Evolutionary conservation across 2,888 invertebrate species (phyloP), one percentile per base, ranked within the genome.

Genomic region (Melinaea menophilus): DNA sequence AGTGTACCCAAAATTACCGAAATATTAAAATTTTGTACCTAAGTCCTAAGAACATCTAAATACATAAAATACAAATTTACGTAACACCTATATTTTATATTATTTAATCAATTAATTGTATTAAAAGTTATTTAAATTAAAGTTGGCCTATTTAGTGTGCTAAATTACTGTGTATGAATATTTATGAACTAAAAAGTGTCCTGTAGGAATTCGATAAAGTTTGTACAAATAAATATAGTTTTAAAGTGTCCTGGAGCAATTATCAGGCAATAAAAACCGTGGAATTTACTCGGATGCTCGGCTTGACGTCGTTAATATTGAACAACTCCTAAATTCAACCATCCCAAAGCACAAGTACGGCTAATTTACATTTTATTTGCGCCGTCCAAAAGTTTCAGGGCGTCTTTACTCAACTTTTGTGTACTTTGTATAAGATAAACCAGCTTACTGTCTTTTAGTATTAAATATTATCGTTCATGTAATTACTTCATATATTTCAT

Each of bases 221-320:
- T 13, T 5, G 5, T 7, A 13, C 48, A 48, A 2, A 13, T 4
- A 48, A 4, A 3, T 31, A 22, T 22, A 31, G 22, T 9, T 31
- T 22, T 51, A 31, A 51, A 51, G 51, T 31, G 11, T 9, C 22
- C 9, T 7, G 79, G 79, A 77, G 75, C 76, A 22, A 22, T 64
- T 64, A 56, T 41, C 51, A 47, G 61, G 56, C 61, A 31, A 64
- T 67, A 66, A 65, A 62, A 62, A 64, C 58, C 51, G 61, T 72
- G 68, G 75, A 75, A 72, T 73, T 68, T 69, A 73, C 66, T 71
- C 73, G 73, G 69, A 69, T 71, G 58, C 70, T 73, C 70, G 73
- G 74, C 71, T 71, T 71, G 69, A 75, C 65, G 73, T 72, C 75
- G 79, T 83, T 82, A 81, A 83, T 80, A 77, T 82, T 81, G 81